Base-by-base conservation (phyloP, 2,888 invertebrate genomes). In the Athrips mouffetella region DNA sequence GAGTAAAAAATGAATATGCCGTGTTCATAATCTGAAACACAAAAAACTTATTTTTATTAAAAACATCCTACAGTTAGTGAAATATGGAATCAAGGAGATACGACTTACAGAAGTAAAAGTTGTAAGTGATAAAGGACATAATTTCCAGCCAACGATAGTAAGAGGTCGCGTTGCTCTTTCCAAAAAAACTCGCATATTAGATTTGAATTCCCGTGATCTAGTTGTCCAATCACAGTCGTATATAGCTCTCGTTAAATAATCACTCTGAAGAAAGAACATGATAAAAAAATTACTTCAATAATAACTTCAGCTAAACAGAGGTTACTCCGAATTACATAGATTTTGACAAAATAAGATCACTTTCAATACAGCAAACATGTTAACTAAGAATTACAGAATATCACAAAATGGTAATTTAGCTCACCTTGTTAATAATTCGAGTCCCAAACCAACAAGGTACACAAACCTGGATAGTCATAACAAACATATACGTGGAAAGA, bases 361-460 rank as follows among this genome's bases (percentile, higher is more conserved):
- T n/a, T n/a, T n/a, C n/a, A n/a, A n/a, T n/a, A n/a, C n/a, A n/a
- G n/a, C n/a, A n/a, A n/a, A n/a, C n/a, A n/a, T n/a, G n/a, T n/a
- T n/a, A n/a, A n/a, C n/a, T n/a, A n/a, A n/a, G n/a, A n/a, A n/a
- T n/a, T n/a, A n/a, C n/a, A n/a, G n/a, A n/a, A n/a, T n/a, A n/a
- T n/a, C n/a, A n/a, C n/a, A n/a, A n/a, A 27, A 10, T 8, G 6
- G 13, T 33, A n/a, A 13, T 3, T 4, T 7, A 20, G 21, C 11
- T 8, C 60, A 83, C 84, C 73, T 73, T 76, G 18, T 70, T 65
- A 39, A 73, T 70, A 21, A 84, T 73, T 2, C 53, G 62, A 8
- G 73, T 75, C 7, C 84, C 84, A 57, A 74, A 76, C 75, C 73
- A 82, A 49, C 80, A 78, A 1, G 81, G 82, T 1, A 79, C 63